Evolutionary conservation across 2,888 invertebrate species (phyloP), one percentile per base, ranked within the genome.

Genomic region (Ochropacha duplaris): DNA sequence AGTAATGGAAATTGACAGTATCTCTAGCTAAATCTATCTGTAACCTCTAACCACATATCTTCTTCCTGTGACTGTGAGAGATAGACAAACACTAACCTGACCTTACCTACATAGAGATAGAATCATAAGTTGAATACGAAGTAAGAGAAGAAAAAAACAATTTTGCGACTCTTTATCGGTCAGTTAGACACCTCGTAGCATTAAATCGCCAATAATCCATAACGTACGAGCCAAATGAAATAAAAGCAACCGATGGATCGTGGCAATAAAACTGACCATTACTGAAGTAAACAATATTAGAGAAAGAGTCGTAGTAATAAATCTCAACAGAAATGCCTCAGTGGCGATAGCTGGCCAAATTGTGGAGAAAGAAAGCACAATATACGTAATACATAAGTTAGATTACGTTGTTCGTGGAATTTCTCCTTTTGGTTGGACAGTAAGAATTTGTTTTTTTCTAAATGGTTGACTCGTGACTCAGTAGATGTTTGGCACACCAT

Each of bases 241-340:
- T 85, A 86, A 88, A 87, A 79, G 78, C 76, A 75, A 68, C 71
- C 73, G 77, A 84, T 79, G 83, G 83, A 84, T 83, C 77, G 80
- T 65, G 65, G 82, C 83, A 84, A 86, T 86, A 88, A 87, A 86
- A 83, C 76, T 87, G 86, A 83, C 87, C 87, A 71, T 72, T 89
- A 88, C 86, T 70, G 78, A 84, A 90, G 88, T 88, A 89, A 91
- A 91, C 90, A 91, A 88, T 90, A 91, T 91, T 87, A 90, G 81
- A 79, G 79, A 84, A 83, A 80, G 83, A 87, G 80, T 83, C 85
- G 70, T 76, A 69, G 79, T 77, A 72, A 86, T 90, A 91, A 90
- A 92, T 92, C 87, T 83, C 71, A 62, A 69, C 68, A 73, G 76
- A 82, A 88, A 89, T 85, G 85, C 81, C 81, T 77, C 72, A 73